A percentile compares a stretch with the other conserved stretches of the same genome.
phyloP scores from a whole-genome alignment of 2,797 vertebrate genomes.

The Melanotaenia maccullochi region DNA sequence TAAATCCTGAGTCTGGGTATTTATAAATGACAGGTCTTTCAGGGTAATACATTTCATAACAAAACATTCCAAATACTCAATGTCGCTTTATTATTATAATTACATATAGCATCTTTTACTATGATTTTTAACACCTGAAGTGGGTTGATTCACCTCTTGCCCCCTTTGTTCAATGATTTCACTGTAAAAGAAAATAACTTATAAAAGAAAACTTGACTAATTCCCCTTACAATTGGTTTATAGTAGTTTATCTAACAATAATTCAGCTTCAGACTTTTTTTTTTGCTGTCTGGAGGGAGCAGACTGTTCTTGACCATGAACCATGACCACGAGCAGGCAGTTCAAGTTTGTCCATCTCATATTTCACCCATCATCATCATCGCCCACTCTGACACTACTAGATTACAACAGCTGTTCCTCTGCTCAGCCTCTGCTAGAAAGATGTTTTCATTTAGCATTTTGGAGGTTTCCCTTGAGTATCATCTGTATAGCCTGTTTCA shows the following conservation, averaged over 20 bases:
- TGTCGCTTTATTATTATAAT: background rate
- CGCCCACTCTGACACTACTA: constrained; percentile 23
- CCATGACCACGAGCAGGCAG: constrained; percentile 17
- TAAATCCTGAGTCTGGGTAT: background rate
- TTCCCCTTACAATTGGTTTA: background rate
- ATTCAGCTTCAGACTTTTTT: background rate
- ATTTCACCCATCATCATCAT: constrained; percentile 59
- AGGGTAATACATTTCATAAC: background rate
- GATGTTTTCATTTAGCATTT: constrained; percentile 5
- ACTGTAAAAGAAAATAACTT: background rate
- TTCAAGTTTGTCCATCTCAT: constrained; percentile 38
- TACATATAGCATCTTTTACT: background rate
- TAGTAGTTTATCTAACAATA: background rate
- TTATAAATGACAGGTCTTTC: background rate
- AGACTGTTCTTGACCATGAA: constrained; percentile 23
- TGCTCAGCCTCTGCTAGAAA: constrained; percentile 9
- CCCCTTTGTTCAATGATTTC: background rate
- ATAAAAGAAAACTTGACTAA: background rate
- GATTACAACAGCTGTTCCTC: constrained; percentile 66
- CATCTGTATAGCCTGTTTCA: background rate
- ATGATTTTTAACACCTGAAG: background rate
- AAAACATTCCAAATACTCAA: background rate
- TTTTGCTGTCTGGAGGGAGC: background rate
- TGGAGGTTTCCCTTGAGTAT: constrained; percentile 19
- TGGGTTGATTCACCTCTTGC: background rate